A percentile compares a stretch with the other conserved stretches of the same genome.
phyloP scores from a whole-genome alignment of 2,888 invertebrate genomes.

The Drosophila melanocephala region DNA sequence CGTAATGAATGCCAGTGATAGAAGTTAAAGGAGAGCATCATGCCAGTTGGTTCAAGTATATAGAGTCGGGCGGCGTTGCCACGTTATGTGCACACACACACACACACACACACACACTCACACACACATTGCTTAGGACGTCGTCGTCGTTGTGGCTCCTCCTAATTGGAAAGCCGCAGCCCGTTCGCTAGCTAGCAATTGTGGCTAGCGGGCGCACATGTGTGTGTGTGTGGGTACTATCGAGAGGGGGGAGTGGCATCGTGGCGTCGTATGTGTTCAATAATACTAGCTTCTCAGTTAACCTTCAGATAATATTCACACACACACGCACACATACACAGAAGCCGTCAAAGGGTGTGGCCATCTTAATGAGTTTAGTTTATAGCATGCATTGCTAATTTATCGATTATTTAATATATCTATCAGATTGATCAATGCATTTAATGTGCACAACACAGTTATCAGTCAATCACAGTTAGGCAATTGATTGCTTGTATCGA shows the following conservation, averaged over 20 bases:
- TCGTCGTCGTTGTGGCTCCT: constrained; percentile 76
- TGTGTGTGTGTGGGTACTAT: constrained; percentile 3
- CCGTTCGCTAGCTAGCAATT: constrained; percentile 65
- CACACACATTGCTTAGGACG: constrained; percentile 67
- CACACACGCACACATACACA: not conserved
- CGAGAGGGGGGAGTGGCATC: constrained; percentile 17
- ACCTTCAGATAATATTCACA: constrained; percentile 12
- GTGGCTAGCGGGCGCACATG: constrained; percentile 54
- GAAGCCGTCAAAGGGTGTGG: constrained; percentile 49
- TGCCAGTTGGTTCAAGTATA: constrained; percentile 36
- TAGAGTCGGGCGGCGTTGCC: constrained; percentile 44
- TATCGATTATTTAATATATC: constrained; percentile 12
- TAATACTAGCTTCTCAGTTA: constrained; percentile 54
- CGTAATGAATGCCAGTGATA: not conserved
- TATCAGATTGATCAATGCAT: not conserved
- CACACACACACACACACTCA: not conserved
- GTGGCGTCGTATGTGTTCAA: constrained; percentile 71
- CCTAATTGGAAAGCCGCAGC: constrained; percentile 79
- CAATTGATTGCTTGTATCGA: not conserved
- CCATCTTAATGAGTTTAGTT: constrained; percentile 15
- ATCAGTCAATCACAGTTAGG: not conserved
- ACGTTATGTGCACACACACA: constrained; percentile 51
- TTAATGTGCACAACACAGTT: not conserved
- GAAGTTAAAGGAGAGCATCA: constrained; percentile 10
- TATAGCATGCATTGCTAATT: not conserved